These are phyloP conservation scores for Mobula hypostoma DNA, from an alignment of 2,113 vertebrate genomes.

Conservation along the genomic window DNA sequence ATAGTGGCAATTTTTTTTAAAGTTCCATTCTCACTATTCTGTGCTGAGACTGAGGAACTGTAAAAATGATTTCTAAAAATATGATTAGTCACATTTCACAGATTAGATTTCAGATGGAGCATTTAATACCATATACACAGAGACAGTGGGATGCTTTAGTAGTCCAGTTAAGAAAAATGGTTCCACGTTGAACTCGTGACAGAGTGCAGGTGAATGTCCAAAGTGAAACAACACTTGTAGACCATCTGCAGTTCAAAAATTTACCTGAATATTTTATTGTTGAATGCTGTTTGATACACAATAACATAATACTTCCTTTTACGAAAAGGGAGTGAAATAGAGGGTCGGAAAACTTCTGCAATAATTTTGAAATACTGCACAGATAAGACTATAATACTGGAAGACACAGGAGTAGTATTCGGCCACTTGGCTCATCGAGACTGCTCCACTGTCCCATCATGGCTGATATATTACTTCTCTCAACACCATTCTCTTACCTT, in stretches of 20 bases:
- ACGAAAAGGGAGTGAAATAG: background rate
- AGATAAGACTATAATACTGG: no score
- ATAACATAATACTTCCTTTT: background rate
- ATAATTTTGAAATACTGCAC: background rate
- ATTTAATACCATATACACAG: background rate
- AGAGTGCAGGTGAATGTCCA: background rate
- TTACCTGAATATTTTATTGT: background rate
- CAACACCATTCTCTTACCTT: no score
- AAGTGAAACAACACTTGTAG: background rate
- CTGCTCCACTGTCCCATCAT: no score
- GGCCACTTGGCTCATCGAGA: no score
- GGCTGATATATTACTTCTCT: no score
- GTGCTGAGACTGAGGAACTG: no score
- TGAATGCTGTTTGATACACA: background rate
- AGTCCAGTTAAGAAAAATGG: background rate
- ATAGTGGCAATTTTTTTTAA: no score
- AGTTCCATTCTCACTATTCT: no score
- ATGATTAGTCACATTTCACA: background rate
- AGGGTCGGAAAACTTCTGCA: background rate
- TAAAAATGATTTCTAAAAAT: no score
- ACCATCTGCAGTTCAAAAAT: background rate
- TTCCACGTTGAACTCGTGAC: background rate
- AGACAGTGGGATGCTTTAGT: background rate
- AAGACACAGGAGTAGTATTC: no score
- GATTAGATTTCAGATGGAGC: background rate